Percentiles rank a stretch among this genome's conserved stretches.
phyloP scores from a whole-genome alignment of 53 echinoderm and acorn worm species.

The Temnopleurus reevesii region DNA sequence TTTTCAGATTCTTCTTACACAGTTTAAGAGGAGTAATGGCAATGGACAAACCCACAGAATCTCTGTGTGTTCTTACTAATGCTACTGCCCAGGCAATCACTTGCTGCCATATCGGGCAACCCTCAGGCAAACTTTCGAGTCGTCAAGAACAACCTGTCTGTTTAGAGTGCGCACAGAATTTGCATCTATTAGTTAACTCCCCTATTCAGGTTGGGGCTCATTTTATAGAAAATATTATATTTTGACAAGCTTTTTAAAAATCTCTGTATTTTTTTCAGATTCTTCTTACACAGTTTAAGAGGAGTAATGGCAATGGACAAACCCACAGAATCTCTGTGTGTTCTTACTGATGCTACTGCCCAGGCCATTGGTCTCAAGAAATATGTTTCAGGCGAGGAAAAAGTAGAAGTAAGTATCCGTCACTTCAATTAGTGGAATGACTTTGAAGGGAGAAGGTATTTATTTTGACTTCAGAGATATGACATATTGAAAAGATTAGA shows the following conservation, averaged over 20 bases:
- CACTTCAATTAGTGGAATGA: no score
- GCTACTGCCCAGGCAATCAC: conserved; percentile 79
- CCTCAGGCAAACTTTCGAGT: no score
- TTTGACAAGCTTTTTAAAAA: no score
- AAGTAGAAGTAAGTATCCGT: conserved; percentile 65
- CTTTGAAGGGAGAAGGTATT: no score
- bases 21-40: conserved; percentile 58
- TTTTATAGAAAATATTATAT: no score
- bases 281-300: conserved; percentile 67
- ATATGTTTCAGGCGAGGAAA: conserved; percentile 78
- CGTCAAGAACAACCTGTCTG: no score
- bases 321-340: conserved; percentile 65
- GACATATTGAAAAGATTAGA: no score
- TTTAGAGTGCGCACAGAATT: no score
- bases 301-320: conserved; percentile 41
- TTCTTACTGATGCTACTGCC: conserved; percentile 82
- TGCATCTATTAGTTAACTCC: no score
- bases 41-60: conserved; percentile 29
- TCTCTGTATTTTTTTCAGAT: conserved; percentile 51
- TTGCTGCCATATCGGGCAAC: no score
- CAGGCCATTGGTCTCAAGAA: conserved; percentile 77
- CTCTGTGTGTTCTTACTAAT: conserved; percentile 83
- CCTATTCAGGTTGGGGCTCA: no score
- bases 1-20: conserved; percentile 72
- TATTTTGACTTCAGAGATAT: no score